Base-by-base conservation (phyloP, 2,888 invertebrate species). In the Aphidoletes aphidimyza region DNA sequence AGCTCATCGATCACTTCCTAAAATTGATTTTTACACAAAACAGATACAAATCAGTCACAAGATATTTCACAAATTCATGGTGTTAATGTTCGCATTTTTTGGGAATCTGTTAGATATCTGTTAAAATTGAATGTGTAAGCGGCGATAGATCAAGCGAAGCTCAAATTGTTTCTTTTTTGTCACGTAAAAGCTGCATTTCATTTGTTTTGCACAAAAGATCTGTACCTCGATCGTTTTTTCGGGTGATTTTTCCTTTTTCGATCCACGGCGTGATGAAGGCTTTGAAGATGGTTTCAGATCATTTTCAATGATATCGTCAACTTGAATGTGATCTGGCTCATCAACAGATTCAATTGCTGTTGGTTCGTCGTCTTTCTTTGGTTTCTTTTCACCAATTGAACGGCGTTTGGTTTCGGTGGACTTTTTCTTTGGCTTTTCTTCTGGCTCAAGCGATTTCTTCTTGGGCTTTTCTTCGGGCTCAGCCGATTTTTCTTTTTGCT, bases 1-100 rank as follows among this genome's bases (percentile, higher is more conserved):
- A 78, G 49, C 37, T 45, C 59, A 19, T 85, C 85, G 34, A 83
- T 42, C 37, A 26, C 54, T 26, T 84, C 84, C 47, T 84, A 47
- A 59, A 83, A 45, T 3, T 83, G n/a, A 30, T 69, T 30, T 34
- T 30, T 30, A 69, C 69, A 69, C 14, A 30, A 69, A 69, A 69
- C 69, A 69, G 5, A 19, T 19, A 30, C n/a, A 30, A 69, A 30
- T 69, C n/a, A 69, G 69, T 30, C 11, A 69, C 69, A 69, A 54
- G 11, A 47, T 47, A 19, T 14, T 14, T 47, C 2, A 17, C 2
- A 19, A 47, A 47, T 47, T n/a, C n/a, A n/a, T 11, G 47, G 30
- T 30, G 2, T 69, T 69, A 54, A 3, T 11, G 5, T 54, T 54
- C 22, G 6, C 5, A 3, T 54, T 54, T 47, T 17, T 47, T 47